phyloP scores from a whole-genome alignment of 1,140 invertebrate species.

The Cotesia glomerata region DNA sequence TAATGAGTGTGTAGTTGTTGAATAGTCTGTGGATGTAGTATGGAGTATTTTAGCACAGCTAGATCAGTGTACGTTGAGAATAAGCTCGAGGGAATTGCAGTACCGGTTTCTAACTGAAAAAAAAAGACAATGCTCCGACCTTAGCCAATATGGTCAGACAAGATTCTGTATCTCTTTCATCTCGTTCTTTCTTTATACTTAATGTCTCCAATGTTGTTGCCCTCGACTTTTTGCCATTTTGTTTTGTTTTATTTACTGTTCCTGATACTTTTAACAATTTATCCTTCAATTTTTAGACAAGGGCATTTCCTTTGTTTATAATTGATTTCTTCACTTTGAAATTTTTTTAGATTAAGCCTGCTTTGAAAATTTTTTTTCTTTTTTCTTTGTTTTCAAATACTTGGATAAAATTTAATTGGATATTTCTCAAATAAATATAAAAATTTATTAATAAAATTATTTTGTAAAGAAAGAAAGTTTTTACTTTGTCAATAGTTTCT shows the following conservation, averaged over 20 bases:
- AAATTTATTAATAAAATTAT: too few species aligned
- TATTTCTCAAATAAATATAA: too few species aligned
- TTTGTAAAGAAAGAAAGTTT: too few species aligned
- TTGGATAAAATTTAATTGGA: too few species aligned
- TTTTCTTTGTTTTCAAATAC: too few species aligned
- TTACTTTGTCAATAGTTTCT: too few species aligned
- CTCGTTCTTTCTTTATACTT: slow-evolving; percentile 20
- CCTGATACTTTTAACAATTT: neutral
- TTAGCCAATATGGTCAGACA: slow-evolving; percentile 51
- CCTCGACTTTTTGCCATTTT: slow-evolving; percentile 15
- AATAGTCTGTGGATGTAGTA: neutral
- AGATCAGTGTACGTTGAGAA: neutral
- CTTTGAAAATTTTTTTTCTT: too few species aligned
- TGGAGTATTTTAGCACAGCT: neutral
- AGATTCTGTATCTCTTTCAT: slow-evolving; percentile 38
- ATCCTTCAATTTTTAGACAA: neutral
- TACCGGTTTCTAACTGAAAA: slow-evolving; percentile 41
- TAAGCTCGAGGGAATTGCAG: slow-evolving; percentile 19
- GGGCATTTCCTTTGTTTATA: neutral
- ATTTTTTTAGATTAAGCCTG: neutral
- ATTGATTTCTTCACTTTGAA: too few species aligned
- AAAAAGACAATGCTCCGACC: slow-evolving; percentile 49
- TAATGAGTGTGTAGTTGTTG: neutral
- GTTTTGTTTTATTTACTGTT: neutral
- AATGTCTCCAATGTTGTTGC: slow-evolving; percentile 15